These are phyloP conservation scores for Balaenoptera acutorostrata DNA, from an alignment of 2,113 vertebrate genomes.

Conservation along the genomic window DNA sequence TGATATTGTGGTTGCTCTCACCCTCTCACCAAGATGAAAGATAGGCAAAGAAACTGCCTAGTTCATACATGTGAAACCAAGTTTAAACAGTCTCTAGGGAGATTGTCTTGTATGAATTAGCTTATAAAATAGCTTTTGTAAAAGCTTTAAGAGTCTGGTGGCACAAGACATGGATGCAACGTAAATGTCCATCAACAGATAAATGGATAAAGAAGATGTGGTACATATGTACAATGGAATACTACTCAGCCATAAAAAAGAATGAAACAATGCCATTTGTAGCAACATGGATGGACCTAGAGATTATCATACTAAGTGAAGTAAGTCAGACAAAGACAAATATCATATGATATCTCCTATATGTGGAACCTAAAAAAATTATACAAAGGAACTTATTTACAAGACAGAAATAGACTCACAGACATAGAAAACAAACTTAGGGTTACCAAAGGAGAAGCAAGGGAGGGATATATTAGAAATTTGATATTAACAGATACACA, in stretches of 20 bases:
- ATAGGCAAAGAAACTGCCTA: not conserved
- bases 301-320: not conserved
- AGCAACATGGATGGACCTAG: not conserved
- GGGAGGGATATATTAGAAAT: not conserved
- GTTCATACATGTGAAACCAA: not conserved
- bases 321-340: not conserved
- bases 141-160: not conserved
- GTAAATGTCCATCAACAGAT: too few relatives aligned
- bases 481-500: not conserved
- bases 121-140: not conserved
- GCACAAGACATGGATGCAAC: not conserved
- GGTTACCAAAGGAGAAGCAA: not conserved
- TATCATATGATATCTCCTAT: not conserved
- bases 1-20: not conserved
- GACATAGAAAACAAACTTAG: not conserved
- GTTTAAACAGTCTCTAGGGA: not conserved
- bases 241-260: not conserved
- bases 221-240: rapidly evolving
- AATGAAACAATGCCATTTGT: not conserved
- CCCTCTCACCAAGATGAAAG: not conserved
- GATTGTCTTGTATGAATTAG: not conserved
- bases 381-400: not conserved
- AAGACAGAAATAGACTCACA: not conserved
- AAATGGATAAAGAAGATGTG: not conserved
- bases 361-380: not conserved